Evolutionary conservation across 2,113 vertebrate species (phyloP).

Genomic region (Hystrix brachyura): DNA sequence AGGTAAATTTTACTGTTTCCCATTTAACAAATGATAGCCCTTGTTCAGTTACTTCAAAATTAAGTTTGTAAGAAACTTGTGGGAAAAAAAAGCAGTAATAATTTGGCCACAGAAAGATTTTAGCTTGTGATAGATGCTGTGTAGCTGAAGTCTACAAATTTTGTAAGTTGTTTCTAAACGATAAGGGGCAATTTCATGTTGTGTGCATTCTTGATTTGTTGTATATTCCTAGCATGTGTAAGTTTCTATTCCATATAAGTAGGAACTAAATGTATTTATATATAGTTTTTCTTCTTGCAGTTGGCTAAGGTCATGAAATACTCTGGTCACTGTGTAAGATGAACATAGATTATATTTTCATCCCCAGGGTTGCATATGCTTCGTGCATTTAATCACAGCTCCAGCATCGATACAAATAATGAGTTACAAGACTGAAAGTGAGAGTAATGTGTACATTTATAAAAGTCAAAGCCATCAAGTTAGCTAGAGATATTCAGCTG

Average conservation of each 20-base stretch:
- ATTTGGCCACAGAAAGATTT: background rate
- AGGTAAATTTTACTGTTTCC: background rate
- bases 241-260: background rate
- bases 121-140: background rate
- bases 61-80: background rate
- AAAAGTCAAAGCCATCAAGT: background rate
- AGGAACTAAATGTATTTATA: background rate
- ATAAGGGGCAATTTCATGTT: background rate
- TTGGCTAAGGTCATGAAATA: background rate
- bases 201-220: background rate
- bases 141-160: background rate
- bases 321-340: background rate
- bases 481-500: background rate
- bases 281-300: background rate
- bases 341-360: background rate
- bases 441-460: background rate
- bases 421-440: background rate
- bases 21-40: background rate
- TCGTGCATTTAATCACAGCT: background rate
- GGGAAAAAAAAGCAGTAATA: background rate
- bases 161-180: background rate
- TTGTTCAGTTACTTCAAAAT: slow-evolving; percentile 12
- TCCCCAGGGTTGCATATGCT: background rate
- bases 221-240: background rate
- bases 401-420: background rate